These are phyloP conservation scores for Thomomys bottae DNA, from an alignment of 2,113 vertebrate species.

Conservation along the genomic window DNA sequence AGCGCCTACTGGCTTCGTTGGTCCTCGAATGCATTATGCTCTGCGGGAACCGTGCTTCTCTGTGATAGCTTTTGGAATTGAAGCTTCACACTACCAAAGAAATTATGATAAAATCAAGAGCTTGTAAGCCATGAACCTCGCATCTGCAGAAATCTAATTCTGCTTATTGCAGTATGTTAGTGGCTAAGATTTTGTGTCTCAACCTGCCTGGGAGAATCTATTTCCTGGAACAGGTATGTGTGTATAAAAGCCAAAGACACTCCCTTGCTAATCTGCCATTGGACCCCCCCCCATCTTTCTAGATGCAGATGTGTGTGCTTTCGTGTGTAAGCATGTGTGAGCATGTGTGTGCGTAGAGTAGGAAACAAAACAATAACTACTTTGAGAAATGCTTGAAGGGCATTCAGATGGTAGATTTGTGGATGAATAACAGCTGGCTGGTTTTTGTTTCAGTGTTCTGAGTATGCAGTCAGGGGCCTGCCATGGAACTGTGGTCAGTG, in stretches of 20 bases:
- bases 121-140: not conserved
- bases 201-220: slow-evolving; percentile 45
- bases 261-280: not conserved
- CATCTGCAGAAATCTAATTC: not conserved
- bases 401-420: not conserved
- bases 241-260: slow-evolving; percentile 50
- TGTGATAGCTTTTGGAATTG: not conserved
- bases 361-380: not conserved
- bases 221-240: slow-evolving; percentile 19
- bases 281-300: not conserved
- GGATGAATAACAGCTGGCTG: not conserved
- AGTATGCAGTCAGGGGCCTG: not conserved
- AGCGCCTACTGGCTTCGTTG: no score
- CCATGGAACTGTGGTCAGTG: not conserved
- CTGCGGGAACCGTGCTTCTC: not conserved
- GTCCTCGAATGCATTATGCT: not conserved
- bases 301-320: not conserved
- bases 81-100: not conserved
- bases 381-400: not conserved
- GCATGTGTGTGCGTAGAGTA: not conserved
- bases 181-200: slow-evolving; percentile 30
- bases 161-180: not conserved
- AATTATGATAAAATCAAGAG: slow-evolving; percentile 2
- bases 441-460: not conserved
- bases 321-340: no score